Percentiles rank a stretch among this genome's conserved stretches.
These are phyloP conservation scores for Chironomus riparius DNA, from an alignment of 2,888 invertebrate genomes.

Conservation along the genomic window DNA sequence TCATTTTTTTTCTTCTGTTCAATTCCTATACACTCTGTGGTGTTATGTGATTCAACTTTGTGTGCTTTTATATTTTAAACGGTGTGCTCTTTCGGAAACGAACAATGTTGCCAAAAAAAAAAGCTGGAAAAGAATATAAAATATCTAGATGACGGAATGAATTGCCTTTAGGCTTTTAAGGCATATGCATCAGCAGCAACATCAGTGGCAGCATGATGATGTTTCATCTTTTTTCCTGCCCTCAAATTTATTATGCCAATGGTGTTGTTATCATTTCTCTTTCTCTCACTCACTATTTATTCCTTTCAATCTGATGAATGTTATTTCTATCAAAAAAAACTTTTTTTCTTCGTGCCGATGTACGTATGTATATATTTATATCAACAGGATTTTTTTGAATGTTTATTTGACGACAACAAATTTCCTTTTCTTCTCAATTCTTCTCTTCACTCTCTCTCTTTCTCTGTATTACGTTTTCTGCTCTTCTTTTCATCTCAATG, in stretches of 20 bases:
- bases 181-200: too few relatives aligned
- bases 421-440: background rate
- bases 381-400: background rate
- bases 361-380: background rate
- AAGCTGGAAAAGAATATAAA: background rate
- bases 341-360: background rate
- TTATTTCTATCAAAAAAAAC: background rate
- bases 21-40: background rate
- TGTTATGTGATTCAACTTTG: too few relatives aligned
- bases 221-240: too few relatives aligned
- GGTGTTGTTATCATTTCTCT: background rate
- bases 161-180: background rate
- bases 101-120: background rate
- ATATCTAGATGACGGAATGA: too few relatives aligned
- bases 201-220: too few relatives aligned
- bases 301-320: background rate
- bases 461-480: background rate
- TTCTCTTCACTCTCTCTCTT: background rate
- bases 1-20: background rate
- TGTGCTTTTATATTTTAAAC: background rate
- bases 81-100: background rate
- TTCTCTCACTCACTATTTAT: background rate
- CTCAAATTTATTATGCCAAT: background rate
- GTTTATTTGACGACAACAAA: background rate
- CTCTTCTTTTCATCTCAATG: background rate